Conservation (phyloP, 2,888 invertebrate genomes). For the Ophion obscuratus region DNA sequence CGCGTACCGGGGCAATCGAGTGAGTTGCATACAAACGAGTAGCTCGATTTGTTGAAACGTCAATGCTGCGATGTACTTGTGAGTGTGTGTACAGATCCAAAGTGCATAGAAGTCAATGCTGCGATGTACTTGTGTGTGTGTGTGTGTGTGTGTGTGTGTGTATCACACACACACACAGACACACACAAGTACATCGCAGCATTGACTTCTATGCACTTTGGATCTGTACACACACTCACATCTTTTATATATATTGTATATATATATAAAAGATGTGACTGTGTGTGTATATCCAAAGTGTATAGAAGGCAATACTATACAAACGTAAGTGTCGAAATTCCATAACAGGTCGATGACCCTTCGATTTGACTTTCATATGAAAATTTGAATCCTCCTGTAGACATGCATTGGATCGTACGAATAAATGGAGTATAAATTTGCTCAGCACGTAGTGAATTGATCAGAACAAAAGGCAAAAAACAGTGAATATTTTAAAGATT, state of each 20-base stretch:
- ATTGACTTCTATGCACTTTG: no score
- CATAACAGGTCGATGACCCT: slow-evolving; percentile 50
- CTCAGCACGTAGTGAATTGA: background rate
- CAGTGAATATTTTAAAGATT: background rate
- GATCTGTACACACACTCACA: no score
- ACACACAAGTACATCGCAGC: no score
- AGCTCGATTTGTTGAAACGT: slow-evolving; percentile 65
- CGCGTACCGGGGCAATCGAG: slow-evolving; percentile 68
- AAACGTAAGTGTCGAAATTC: slow-evolving; percentile 42
- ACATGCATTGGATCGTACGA: background rate
- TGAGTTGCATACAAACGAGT: slow-evolving; percentile 75
- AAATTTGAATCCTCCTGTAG: slow-evolving; percentile 17
- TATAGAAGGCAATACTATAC: slow-evolving; percentile 21
- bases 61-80: slow-evolving; percentile 19
- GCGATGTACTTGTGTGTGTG: background rate
- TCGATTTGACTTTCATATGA: slow-evolving; percentile 55
- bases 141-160: no score
- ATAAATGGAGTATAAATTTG: slow-evolving; percentile 4
- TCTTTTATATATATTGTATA: no score
- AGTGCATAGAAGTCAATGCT: no score
- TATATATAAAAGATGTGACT: no score
- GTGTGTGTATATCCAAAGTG: background rate
- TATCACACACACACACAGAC: no score
- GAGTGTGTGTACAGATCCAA: no score
- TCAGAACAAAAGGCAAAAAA: background rate